phyloP scores from a whole-genome alignment of 2,888 invertebrate genomes.

The Liposcelis brunnea region DNA sequence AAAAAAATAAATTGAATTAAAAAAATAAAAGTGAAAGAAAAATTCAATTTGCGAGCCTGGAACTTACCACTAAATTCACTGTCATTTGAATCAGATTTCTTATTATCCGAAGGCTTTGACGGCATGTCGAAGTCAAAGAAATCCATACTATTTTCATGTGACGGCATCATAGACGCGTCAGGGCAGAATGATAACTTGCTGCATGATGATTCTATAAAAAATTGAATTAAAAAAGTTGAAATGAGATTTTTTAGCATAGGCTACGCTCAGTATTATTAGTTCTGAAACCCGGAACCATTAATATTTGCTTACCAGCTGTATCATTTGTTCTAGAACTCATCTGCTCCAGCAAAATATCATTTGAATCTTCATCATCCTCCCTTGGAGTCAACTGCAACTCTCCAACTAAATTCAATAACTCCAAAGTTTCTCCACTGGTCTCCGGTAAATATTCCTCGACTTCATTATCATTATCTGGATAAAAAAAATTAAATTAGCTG shows the following conservation, averaged over 20 bases:
- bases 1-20: not conserved
- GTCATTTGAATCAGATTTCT: conserved; percentile 18
- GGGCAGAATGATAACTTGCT: conserved; percentile 13
- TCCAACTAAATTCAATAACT: conserved; percentile 16
- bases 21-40: not conserved
- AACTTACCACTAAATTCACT: conserved; percentile 9
- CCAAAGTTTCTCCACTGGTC: conserved; percentile 17
- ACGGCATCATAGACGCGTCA: conserved; percentile 21
- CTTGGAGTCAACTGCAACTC: conserved; percentile 10
- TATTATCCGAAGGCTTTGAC: conserved; percentile 12
- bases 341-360: conserved; percentile 4
- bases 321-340: too few species aligned
- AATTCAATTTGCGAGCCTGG: not conserved
- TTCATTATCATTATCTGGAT: conserved; percentile 22
- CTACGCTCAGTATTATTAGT: not conserved
- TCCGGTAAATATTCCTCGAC: conserved; percentile 27
- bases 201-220: conserved; percentile 12
- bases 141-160: conserved; percentile 27
- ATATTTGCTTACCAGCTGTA: not conserved
- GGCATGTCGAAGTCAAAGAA: conserved; percentile 25
- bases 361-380: conserved; percentile 11
- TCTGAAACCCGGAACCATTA: not conserved
- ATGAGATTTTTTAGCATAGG: not conserved
- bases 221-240: too few species aligned
- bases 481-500: too few species aligned